phyloP scores from a whole-genome alignment of 2,113 vertebrate genomes.

The Pogonocichla stellata region DNA sequence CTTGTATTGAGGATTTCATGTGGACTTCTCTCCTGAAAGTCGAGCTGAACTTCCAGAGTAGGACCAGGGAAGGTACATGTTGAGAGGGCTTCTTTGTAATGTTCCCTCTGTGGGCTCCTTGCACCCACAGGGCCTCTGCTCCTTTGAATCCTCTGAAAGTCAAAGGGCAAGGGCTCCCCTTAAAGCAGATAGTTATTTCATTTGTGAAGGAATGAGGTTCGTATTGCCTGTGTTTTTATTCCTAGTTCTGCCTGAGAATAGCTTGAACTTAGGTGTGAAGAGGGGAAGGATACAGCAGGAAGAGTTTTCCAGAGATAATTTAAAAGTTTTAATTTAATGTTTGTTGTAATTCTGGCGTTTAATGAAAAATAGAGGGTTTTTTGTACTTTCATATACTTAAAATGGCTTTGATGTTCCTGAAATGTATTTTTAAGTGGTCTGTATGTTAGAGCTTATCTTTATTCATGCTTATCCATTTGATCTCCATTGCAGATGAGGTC shows the following conservation, averaged over 20 bases:
- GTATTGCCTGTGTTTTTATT: neutral
- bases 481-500: neutral
- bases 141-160: neutral
- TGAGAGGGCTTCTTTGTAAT: neutral
- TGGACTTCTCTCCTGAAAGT: neutral
- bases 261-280: neutral
- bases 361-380: neutral
- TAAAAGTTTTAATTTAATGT: neutral
- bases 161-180: neutral
- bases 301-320: neutral
- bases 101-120: neutral
- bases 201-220: neutral
- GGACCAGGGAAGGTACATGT: fast-evolving
- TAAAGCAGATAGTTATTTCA: neutral
- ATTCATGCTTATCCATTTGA: neutral
- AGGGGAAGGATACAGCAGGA: neutral
- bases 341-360: neutral
- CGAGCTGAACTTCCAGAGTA: neutral
- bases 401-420: neutral
- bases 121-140: neutral
- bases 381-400: neutral
- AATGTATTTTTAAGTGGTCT: neutral
- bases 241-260: neutral
- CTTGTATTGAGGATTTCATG: neutral
- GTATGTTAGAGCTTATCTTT: neutral